Evolutionary conservation across 2,888 invertebrate species (phyloP).

Genomic region (Lydus trimaculatus): DNA sequence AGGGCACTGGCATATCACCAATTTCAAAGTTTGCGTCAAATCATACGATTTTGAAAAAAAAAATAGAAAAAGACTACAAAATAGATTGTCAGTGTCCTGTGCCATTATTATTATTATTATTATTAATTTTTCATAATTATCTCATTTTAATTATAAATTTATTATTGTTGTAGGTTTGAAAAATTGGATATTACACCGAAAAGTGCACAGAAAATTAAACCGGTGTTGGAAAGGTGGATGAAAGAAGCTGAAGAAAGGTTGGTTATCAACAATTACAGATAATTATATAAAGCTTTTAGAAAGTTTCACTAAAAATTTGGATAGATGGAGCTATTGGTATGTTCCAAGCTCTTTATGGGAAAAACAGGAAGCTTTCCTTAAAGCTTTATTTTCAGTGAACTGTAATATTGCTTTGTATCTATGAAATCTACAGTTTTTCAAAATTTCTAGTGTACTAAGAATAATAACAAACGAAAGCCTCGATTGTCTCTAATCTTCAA

Average conservation of each 20-base stretch:
- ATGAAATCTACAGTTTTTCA: too few species aligned
- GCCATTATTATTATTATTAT: constrained; percentile 40
- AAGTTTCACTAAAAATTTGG: constrained; percentile 97
- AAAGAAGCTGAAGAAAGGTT: constrained; percentile 98
- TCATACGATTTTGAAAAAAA: constrained; percentile 10
- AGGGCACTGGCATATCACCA: constrained; percentile 84
- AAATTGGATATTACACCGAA: constrained; percentile 99
- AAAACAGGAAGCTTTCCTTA: background rate
- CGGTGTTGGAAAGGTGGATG: constrained; percentile 99
- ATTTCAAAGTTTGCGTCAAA: background rate
- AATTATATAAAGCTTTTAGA: background rate
- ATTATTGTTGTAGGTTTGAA: constrained; percentile 86
- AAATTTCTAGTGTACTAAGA: too few species aligned
- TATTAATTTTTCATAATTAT: background rate
- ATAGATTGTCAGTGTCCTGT: constrained; percentile 61
- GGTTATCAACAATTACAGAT: constrained; percentile 42
- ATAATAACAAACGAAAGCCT: too few species aligned
- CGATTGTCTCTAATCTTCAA: too few species aligned
- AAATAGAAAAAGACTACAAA: constrained; percentile 27
- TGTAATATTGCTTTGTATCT: background rate
- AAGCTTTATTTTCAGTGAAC: background rate
- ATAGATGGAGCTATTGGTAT: constrained; percentile 56
- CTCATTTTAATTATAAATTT: background rate
- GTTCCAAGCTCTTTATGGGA: too few species aligned
- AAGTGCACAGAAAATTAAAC: constrained; percentile 99